phyloP scores from a whole-genome alignment of 1,140 invertebrate genomes.

The Nephila pilipes region DNA sequence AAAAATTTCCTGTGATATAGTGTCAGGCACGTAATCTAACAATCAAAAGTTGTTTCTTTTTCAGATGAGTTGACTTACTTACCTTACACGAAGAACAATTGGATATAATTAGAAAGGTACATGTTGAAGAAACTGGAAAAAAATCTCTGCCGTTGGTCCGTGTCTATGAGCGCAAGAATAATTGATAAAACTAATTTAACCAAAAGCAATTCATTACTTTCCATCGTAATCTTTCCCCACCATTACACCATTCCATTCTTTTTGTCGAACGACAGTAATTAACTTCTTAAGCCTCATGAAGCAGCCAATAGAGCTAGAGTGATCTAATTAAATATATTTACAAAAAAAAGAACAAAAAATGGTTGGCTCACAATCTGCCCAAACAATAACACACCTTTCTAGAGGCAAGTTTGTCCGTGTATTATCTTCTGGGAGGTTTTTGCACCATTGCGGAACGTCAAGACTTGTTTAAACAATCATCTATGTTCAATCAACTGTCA shows the following conservation, averaged over 20 bases:
- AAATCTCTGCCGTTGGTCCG: not conserved
- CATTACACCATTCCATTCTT: not conserved
- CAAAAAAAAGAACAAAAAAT: not conserved
- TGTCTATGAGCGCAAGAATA: not conserved
- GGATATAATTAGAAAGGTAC: not conserved
- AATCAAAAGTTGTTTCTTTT: not conserved
- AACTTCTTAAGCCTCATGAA: constrained; percentile 6
- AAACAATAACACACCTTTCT: constrained; percentile 17
- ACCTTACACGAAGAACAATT: not conserved
- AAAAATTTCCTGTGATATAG: not conserved
- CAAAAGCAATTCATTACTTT: constrained; percentile 8
- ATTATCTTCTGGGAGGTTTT: not conserved
- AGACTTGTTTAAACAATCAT: not conserved
- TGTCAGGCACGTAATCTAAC: not conserved
- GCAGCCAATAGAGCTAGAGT: not conserved
- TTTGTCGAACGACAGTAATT: not conserved
- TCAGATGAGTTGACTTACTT: not conserved
- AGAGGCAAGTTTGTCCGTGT: not conserved
- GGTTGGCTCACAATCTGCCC: not conserved
- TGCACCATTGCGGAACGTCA: not conserved
- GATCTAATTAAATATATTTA: constrained; percentile 36
- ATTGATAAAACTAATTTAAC: constrained; percentile 23
- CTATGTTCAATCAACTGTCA: constrained; percentile 9
- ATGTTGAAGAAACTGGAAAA: not conserved
- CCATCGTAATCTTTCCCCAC: not conserved